phyloP scores from a whole-genome alignment of 2,888 invertebrate species.

The Drosophila ezoana region DNA sequence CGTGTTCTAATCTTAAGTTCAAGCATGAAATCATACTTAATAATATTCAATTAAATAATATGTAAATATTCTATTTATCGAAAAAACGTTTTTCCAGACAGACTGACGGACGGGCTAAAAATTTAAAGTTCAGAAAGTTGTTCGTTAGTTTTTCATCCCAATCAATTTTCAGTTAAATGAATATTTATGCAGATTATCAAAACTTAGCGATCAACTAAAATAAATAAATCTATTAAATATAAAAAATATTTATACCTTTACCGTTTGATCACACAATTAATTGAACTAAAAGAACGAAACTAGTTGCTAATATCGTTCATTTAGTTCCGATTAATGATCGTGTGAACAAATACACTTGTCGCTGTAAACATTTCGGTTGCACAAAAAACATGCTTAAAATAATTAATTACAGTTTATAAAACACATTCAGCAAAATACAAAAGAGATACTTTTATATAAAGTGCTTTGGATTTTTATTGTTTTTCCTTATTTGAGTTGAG shows the following conservation, averaged over 20 bases:
- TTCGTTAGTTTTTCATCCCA: too few relatives aligned
- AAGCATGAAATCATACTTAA: neutral
- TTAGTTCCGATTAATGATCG: neutral
- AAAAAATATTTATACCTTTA: too few relatives aligned
- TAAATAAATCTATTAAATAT: too few relatives aligned
- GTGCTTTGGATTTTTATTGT: neutral
- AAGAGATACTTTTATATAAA: accelerated
- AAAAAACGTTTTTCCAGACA: too few relatives aligned
- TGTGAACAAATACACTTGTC: too few relatives aligned
- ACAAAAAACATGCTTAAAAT: too few relatives aligned
- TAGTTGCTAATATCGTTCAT: neutral
- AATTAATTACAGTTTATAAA: too few relatives aligned
- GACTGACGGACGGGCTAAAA: neutral
- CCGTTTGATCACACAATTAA: neutral
- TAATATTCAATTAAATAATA: neutral
- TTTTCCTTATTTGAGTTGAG: neutral
- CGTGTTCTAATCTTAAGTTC: neutral
- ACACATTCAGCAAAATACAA: neutral
- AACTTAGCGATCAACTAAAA: too few relatives aligned
- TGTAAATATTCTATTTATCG: neutral
- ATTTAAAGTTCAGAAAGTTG: neutral
- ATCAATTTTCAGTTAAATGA: too few relatives aligned
- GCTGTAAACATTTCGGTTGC: too few relatives aligned
- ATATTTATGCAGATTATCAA: too few relatives aligned
- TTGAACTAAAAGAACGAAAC: neutral